Evolutionary conservation across 2,797 vertebrate genomes (phyloP).

Genomic region (Heliangelus exortis): DNA sequence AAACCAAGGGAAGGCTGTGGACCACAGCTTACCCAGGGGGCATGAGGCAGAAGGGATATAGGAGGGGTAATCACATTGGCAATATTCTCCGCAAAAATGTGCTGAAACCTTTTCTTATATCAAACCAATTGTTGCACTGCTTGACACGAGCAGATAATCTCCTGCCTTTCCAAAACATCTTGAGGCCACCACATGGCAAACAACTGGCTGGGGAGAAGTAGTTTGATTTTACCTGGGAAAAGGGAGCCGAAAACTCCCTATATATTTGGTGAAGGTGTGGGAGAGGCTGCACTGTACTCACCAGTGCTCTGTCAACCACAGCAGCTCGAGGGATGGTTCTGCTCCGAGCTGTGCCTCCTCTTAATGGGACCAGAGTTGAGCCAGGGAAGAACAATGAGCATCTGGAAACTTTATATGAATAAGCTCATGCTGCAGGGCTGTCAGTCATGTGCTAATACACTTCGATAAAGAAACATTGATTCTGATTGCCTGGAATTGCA

Average conservation of each 20-base stretch:
- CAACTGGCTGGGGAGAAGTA: not conserved
- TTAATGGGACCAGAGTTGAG: not conserved
- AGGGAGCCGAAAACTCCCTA: rapidly evolving
- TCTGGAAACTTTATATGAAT: conserved; percentile 40
- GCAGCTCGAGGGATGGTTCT: not conserved
- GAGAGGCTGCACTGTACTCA: not conserved
- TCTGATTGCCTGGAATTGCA: conserved; percentile 73
- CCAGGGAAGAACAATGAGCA: conserved; percentile 44
- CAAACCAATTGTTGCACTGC: rapidly evolving
- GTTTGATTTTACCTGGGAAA: not conserved
- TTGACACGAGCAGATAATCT: not conserved
- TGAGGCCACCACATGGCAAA: rapidly evolving
- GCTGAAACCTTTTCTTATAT: not conserved
- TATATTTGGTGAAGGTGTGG: not conserved
- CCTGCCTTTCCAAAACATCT: not conserved
- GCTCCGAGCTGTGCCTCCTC: not conserved
- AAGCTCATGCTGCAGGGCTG: conserved; percentile 43
- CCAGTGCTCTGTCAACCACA: not conserved
- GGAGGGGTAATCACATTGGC: not conserved
- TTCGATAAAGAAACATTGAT: conserved; percentile 76
- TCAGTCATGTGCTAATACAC: conserved; percentile 71
- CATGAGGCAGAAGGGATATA: not conserved
- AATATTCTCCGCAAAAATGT: not conserved
- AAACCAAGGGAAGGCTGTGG: not conserved
- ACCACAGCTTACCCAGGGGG: not conserved